These are phyloP conservation scores for Microtus montanus DNA, from an alignment of 2,113 vertebrate genomes.

Conservation along the genomic window DNA sequence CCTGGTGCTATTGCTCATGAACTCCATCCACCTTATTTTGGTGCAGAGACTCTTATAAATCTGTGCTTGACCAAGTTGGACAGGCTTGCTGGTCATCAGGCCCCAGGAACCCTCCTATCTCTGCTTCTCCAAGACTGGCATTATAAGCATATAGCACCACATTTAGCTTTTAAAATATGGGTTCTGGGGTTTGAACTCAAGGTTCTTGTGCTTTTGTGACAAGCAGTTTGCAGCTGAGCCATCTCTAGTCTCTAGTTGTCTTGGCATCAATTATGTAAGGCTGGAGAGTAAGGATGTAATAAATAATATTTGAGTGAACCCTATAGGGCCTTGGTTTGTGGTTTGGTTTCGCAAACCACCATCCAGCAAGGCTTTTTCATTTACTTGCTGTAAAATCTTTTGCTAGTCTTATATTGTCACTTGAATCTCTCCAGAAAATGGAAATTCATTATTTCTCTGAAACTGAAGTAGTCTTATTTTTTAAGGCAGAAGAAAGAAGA, in stretches of 20 bases:
- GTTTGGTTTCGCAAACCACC: background rate
- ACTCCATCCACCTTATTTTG: background rate
- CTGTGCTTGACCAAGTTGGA: no score
- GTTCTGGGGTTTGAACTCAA: background rate
- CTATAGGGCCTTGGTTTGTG: background rate
- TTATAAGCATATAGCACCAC: background rate
- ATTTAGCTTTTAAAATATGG: background rate
- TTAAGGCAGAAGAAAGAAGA: background rate
- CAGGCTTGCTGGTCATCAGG: background rate
- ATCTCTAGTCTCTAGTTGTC: background rate
- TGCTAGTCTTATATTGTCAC: background rate
- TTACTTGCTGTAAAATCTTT: conserved; percentile 19
- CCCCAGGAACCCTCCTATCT: background rate
- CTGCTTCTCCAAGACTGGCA: no score
- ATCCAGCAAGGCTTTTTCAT: background rate
- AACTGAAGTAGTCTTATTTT: background rate
- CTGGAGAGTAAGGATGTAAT: background rate
- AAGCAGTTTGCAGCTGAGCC: background rate
- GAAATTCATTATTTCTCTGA: conserved; percentile 19
- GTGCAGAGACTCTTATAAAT: background rate
- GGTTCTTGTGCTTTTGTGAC: background rate
- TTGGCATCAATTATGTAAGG: background rate
- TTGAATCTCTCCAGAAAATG: conserved; percentile 31
- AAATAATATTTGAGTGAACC: background rate
- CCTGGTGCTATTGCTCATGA: background rate